Conservation (phyloP, 2,113 vertebrate species). For the Leucopsar rothschildi region DNA sequence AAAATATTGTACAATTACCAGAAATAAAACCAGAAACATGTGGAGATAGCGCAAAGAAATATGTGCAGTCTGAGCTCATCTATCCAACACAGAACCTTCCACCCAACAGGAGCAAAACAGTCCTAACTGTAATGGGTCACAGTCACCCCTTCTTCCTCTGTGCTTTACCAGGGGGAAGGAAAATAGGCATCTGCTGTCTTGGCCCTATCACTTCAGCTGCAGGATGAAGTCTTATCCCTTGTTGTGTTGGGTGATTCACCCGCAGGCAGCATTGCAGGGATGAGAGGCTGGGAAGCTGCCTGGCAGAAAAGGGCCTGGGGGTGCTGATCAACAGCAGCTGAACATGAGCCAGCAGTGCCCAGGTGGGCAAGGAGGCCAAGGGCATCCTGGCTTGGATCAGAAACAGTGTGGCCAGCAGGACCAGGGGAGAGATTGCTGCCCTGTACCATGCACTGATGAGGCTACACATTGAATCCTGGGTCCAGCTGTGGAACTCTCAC, state of each 20-base stretch:
- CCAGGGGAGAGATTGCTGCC: not conserved
- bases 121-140: not conserved
- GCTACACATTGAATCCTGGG: fast-evolving
- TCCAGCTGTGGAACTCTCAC: not conserved
- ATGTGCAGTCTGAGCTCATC: not conserved
- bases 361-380: not conserved
- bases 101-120: not conserved
- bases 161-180: not conserved
- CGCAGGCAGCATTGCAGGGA: fast-evolving
- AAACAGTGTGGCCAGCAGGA: not conserved
- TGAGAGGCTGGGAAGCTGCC: not conserved
- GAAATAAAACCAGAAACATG: not conserved
- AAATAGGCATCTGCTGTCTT: not conserved
- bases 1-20: not conserved
- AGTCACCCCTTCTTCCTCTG: not conserved
- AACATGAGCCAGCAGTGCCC: not conserved
- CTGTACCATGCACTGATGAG: not conserved
- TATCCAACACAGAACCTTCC: not conserved
- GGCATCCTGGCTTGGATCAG: not conserved
- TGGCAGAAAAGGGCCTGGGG: not conserved
- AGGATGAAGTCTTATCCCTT: not conserved
- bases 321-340: not conserved
- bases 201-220: not conserved
- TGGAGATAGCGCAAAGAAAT: not conserved
- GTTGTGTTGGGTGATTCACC: not conserved